Percentiles rank a stretch among this genome's conserved stretches.
These are phyloP conservation scores for Nebria brevicollis DNA, from an alignment of 2,888 invertebrate species.

Conservation along the genomic window DNA sequence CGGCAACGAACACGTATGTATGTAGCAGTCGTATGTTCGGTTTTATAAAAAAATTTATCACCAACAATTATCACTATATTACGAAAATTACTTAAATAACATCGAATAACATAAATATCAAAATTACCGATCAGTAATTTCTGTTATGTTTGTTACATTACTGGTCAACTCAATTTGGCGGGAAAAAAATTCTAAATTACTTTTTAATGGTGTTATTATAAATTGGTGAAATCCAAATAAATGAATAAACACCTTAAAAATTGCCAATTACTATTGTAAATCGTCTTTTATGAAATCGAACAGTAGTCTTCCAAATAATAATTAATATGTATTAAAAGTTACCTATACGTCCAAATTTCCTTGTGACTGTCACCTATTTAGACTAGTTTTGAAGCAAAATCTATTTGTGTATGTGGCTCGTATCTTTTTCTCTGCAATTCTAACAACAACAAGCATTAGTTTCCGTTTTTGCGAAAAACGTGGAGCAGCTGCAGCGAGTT, in stretches of 20 bases:
- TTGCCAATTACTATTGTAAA: background rate
- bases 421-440: background rate
- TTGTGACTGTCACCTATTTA: background rate
- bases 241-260: background rate
- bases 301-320: background rate
- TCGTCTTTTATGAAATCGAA: background rate
- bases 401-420: background rate
- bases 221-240: no score
- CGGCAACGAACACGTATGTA: background rate
- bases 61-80: background rate
- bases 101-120: background rate
- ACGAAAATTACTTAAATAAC: background rate
- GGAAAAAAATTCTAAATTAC: no score
- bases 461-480: no score
- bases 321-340: background rate
- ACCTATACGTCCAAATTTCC: background rate
- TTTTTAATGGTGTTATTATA: no score
- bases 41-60: background rate
- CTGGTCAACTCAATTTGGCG: no score
- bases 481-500: no score
- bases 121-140: no score
- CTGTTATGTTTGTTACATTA: no score
- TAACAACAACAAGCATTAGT: background rate
- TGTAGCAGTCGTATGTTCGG: background rate
- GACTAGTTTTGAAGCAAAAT: background rate